Base-by-base conservation (phyloP, 2,113 vertebrate species). In the Leucopternis melanops region DNA sequence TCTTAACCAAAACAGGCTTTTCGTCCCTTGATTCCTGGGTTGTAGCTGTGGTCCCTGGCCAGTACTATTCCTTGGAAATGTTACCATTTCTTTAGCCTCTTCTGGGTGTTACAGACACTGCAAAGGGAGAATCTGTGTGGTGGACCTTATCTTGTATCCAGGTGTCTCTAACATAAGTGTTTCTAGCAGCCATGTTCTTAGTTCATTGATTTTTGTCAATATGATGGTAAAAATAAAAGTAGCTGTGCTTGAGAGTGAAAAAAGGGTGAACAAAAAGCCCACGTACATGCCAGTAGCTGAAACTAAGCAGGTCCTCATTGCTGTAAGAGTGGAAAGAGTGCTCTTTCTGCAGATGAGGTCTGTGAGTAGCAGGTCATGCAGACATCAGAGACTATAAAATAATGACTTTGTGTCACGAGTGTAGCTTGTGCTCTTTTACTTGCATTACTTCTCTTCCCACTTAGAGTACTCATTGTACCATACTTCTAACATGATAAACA, bases 311-410 rank as follows among this genome's bases (percentile, higher is more conserved):
- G 21, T 89, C 15, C 63, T 95, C 0, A 0, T 50, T 72, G 6
- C 73, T 79, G 8, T 38, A 15, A 57, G 70, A 87, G 49, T 40
- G 66, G 73, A 57, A 89, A n/a, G 82, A 90, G 81, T 44, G 49
- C 22, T 85, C 11, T 91, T 61, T 54, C 34, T 79, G 90, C 74
- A 79, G 74, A 81, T 75, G 92, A 72, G 27, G 54, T 89, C 57
- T 91, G 61, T 62, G 71, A 93, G 90, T 58, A 86, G 88, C 86
- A 81, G 81, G 61, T 95, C 88, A 50, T 40, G 65, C 83, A 96
- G 73, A 57, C 88, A 69, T 87, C 80, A 81, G 57, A 81, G 66
- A 6, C 58, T 49, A 0, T 13, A 26, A 67, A 78, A 88, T 81
- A 87, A 87, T 80, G 81, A 49, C 65, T 84, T 57, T 1, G 16